These are phyloP conservation scores for Drosophila cyrtoloma DNA, from an alignment of 2,888 invertebrate species.

Conservation along the genomic window DNA sequence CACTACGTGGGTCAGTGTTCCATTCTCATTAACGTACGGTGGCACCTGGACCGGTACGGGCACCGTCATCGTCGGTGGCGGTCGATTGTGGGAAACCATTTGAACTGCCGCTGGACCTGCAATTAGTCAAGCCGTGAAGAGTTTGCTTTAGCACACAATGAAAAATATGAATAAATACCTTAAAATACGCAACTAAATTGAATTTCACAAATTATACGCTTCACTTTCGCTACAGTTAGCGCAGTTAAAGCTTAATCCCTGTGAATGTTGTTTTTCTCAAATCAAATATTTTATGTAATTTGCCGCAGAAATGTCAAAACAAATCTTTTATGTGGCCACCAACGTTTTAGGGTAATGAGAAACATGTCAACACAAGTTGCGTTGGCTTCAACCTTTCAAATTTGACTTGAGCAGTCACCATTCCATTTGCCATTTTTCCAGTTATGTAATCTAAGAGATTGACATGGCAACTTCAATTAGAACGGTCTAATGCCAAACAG, in stretches of 20 bases:
- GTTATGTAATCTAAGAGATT: constrained; percentile 4
- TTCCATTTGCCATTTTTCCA: background rate
- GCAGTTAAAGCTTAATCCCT: background rate
- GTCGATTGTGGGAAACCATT: constrained; percentile 93
- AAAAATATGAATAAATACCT: background rate
- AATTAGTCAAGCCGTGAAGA: constrained; percentile 43
- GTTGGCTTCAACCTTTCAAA: background rate
- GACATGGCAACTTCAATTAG: background rate
- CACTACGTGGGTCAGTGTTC: constrained; percentile 95
- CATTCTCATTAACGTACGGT: constrained; percentile 96
- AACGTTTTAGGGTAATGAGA: background rate
- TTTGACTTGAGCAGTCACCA: background rate
- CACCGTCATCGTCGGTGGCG: constrained; percentile 93
- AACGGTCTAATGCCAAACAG: background rate
- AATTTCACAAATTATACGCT: background rate
- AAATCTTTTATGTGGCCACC: background rate
- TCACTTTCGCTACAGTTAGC: background rate
- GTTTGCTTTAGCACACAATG: constrained; percentile 5
- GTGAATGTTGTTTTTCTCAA: background rate
- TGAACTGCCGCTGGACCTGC: constrained; percentile 93
- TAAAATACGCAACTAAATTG: background rate
- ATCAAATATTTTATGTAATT: background rate
- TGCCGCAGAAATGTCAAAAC: background rate
- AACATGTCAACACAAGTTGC: background rate
- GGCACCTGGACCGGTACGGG: constrained; percentile 96